Conservation (phyloP, 2,797 vertebrate species). For the Ciconia nigra region DNA sequence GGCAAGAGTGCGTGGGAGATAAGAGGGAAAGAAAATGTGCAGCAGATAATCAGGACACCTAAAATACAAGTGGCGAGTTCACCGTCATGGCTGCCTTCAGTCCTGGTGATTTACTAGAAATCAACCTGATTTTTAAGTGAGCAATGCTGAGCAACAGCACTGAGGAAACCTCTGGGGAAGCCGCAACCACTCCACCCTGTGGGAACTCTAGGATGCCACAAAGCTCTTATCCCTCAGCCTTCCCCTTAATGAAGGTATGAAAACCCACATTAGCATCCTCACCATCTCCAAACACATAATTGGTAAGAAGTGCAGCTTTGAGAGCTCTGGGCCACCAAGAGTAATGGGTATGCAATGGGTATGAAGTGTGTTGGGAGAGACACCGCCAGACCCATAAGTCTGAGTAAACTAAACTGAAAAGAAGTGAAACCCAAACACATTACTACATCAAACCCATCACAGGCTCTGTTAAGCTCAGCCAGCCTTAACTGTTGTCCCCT, state of each 20-base stretch:
- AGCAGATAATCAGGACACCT: not conserved
- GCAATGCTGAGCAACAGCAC: not conserved
- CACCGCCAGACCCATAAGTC: not conserved
- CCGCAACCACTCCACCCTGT: accelerated
- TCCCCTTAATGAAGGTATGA: not conserved
- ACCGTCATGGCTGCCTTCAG: not conserved
- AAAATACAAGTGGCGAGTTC: not conserved
- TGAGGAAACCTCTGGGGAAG: not conserved
- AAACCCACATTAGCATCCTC: not conserved
- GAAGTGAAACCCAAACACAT: not conserved
- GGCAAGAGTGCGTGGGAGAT: not conserved
- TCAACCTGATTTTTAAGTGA: not conserved
- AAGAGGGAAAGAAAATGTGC: not conserved
- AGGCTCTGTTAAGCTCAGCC: not conserved
- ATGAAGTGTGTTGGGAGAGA: not conserved
- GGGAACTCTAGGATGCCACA: not conserved
- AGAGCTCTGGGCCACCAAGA: not conserved
- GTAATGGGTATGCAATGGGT: not conserved
- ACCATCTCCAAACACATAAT: not conserved
- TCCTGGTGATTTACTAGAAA: not conserved
- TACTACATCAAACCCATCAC: not conserved
- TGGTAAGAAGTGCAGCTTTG: not conserved
- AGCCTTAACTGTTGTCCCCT: not conserved
- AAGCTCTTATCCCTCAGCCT: not conserved
- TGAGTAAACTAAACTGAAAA: not conserved